A percentile compares a stretch with the other conserved stretches of the same genome.
phyloP scores from a whole-genome alignment of 2,797 vertebrate genomes.

The Gymnopithys bicolor region DNA sequence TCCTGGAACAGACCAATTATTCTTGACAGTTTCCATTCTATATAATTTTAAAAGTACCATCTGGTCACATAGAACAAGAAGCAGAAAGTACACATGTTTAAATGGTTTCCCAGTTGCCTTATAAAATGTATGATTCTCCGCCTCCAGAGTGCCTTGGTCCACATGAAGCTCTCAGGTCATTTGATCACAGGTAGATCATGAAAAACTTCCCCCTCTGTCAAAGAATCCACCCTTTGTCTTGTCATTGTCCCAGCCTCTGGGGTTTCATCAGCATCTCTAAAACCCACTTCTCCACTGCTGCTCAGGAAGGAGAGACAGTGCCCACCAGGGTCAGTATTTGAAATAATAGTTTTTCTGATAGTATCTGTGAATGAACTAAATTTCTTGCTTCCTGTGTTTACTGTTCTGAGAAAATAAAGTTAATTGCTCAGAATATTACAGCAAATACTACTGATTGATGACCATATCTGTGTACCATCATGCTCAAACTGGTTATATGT shows the following conservation, averaged over 20 bases:
- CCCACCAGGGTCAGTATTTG: background rate
- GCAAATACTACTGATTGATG: background rate
- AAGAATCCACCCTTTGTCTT: background rate
- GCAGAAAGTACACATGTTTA: background rate
- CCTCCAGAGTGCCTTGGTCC: background rate
- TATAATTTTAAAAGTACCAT: background rate
- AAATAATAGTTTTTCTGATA: background rate
- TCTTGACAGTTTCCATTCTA: background rate
- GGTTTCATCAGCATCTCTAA: background rate
- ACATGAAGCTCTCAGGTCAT: background rate
- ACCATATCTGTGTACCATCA: background rate
- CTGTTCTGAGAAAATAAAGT: background rate
- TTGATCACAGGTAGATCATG: background rate
- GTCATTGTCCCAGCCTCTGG: background rate
- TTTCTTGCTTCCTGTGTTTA: background rate
- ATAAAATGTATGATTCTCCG: background rate
- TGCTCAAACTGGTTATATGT: background rate
- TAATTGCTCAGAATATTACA: background rate
- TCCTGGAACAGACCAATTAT: background rate
- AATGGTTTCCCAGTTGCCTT: background rate
- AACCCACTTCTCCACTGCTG: background rate
- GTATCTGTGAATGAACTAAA: background rate
- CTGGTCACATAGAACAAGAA: fast-evolving
- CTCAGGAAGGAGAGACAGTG: background rate
- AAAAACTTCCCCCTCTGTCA: background rate